phyloP scores from a whole-genome alignment of 2,888 invertebrate genomes.

The Nipponacmea schrenckii region DNA sequence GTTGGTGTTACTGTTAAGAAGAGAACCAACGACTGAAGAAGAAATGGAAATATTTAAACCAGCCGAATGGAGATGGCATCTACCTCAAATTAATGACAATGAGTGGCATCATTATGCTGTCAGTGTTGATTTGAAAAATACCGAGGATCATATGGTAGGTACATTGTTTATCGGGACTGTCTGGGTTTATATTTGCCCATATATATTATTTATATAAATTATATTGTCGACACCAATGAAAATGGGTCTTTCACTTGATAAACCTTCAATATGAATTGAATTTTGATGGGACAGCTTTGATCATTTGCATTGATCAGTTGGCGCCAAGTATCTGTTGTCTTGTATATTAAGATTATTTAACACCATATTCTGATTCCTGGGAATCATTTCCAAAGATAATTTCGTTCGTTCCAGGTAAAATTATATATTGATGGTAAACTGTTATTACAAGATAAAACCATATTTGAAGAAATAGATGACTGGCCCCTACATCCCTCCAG shows the following conservation, averaged over 20 bases:
- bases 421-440: slow-evolving; percentile 89
- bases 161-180: too few species aligned
- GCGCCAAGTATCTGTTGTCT: too few species aligned
- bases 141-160: not conserved
- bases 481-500: slow-evolving; percentile 98
- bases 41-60: slow-evolving; percentile 76
- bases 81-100: slow-evolving; percentile 92
- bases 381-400: too few species aligned
- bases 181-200: too few species aligned
- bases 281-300: too few species aligned
- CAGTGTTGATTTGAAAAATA: slow-evolving; percentile 80
- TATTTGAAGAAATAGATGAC: slow-evolving; percentile 98
- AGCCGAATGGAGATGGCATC: slow-evolving; percentile 98
- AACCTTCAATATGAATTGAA: too few species aligned
- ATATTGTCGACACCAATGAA: too few species aligned
- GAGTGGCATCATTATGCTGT: slow-evolving; percentile 99
- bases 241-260: too few species aligned
- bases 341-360: too few species aligned
- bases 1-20: slow-evolving; percentile 86
- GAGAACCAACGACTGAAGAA: slow-evolving; percentile 75
- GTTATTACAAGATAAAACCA: slow-evolving; percentile 77
- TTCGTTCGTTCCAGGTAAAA: slow-evolving; percentile 40
- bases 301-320: too few species aligned
- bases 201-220: too few species aligned
- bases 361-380: too few species aligned